A percentile compares a stretch with the other conserved stretches of the same genome.
Conservation (phyloP, 2,888 invertebrate species). For the Nomada fucata region DNA sequence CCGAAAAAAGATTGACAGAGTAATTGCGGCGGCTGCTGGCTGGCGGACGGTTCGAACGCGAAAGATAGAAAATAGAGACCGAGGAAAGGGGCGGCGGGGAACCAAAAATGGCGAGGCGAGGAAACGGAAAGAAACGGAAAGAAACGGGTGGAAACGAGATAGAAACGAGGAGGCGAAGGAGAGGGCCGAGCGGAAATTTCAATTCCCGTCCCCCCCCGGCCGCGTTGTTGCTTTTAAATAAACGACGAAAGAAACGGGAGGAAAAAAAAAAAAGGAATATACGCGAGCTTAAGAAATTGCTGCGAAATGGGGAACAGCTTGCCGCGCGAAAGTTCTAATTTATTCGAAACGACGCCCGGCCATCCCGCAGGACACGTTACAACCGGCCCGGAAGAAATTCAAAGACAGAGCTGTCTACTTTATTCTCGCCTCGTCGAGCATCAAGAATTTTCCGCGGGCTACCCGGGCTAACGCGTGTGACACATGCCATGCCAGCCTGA, state of each 20-base stretch:
- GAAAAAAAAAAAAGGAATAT: not conserved
- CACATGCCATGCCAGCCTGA: constrained; percentile 40
- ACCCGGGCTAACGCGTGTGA: constrained; percentile 28
- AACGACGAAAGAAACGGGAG: too few species aligned
- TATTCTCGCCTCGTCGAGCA: constrained; percentile 32
- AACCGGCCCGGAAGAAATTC: constrained; percentile 31
- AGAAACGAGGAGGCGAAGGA: too few species aligned
- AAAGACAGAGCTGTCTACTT: constrained; percentile 32
- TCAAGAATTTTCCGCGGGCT: constrained; percentile 45
- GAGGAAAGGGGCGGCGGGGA: not conserved
- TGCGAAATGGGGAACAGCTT: not conserved
- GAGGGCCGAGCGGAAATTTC: not conserved
- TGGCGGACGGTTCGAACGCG: not conserved
- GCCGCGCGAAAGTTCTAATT: constrained; percentile 32
- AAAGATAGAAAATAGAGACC: not conserved
- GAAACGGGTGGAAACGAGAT: not conserved
- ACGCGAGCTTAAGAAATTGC: constrained; percentile 12
- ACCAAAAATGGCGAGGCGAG: not conserved
- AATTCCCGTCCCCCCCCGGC: constrained; percentile 15
- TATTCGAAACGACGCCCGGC: constrained; percentile 33
- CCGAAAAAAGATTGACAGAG: constrained; percentile 22
- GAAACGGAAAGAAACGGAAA: too few species aligned
- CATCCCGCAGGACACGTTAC: constrained; percentile 24
- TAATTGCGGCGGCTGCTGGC: constrained; percentile 12
- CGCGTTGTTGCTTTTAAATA: constrained; percentile 4